A percentile compares a stretch with the other conserved stretches of the same genome.
Conservation (phyloP, 2,113 vertebrate species). For the cat (Felis catus) region DNA sequence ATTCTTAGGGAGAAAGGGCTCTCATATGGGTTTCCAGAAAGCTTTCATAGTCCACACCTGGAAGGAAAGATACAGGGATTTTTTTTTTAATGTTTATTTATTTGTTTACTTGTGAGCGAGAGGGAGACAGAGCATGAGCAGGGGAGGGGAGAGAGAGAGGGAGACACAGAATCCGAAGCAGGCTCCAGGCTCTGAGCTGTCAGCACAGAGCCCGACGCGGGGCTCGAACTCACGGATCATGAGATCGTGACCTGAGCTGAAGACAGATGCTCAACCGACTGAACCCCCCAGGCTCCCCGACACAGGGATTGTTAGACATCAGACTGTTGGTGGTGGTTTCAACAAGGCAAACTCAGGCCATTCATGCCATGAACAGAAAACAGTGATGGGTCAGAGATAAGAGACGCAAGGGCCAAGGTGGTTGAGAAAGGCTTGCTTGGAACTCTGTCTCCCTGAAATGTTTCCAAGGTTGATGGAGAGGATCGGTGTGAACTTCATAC, state of each 20-base stretch:
- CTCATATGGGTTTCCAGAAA: background rate
- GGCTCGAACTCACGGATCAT: too few relatives aligned
- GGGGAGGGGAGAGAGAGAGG: too few relatives aligned
- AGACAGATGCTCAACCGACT: too few relatives aligned
- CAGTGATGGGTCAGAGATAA: constrained; percentile 49
- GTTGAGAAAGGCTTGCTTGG: background rate
- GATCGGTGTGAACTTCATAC: background rate
- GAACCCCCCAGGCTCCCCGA: background rate
- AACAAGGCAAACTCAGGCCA: background rate
- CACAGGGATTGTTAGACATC: background rate
- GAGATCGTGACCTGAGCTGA: too few relatives aligned
- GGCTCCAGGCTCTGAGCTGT: too few relatives aligned
- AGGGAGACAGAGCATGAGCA: too few relatives aligned
- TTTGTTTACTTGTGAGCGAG: too few relatives aligned
- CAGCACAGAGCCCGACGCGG: too few relatives aligned
- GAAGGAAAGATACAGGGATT: background rate
- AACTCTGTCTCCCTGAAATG: background rate
- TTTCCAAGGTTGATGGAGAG: background rate
- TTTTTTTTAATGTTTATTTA: too few relatives aligned
- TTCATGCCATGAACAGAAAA: constrained; percentile 33
- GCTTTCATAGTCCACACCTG: background rate
- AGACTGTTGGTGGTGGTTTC: background rate
- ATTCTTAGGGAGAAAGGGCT: background rate
- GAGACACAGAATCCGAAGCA: too few relatives aligned
- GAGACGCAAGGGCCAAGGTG: background rate